Conservation (phyloP, 2,888 invertebrate genomes). For the Tryphoninae sp. region DNA sequence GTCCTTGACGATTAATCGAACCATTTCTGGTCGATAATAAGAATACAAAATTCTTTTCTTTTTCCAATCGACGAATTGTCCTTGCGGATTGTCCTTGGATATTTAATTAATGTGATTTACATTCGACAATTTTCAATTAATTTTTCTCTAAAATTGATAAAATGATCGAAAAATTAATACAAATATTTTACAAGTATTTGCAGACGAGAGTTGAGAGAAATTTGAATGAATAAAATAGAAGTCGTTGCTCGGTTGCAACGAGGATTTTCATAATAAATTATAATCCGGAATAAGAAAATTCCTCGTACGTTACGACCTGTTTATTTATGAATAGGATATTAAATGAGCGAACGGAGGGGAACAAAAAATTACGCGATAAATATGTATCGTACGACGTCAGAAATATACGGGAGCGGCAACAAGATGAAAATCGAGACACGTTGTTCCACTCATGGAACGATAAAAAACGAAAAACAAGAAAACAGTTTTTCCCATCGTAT, state of each 20-base stretch:
- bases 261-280: slow-evolving; percentile 1
- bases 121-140: no score
- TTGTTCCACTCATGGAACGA: background rate
- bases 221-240: no score
- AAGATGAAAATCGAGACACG: background rate
- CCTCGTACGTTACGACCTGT: background rate
- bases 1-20: background rate
- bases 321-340: slow-evolving; percentile 34
- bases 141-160: no score
- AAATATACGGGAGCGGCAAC: slow-evolving; percentile 17
- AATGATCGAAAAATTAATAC: no score
- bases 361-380: slow-evolving; percentile 37
- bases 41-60: background rate
- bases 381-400: slow-evolving; percentile 22
- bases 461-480: background rate
- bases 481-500: background rate
- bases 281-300: background rate
- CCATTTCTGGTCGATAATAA: background rate
- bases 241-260: no score
- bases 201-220: no score
- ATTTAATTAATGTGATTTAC: no score
- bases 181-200: no score
- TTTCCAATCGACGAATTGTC: no score
- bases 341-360: background rate
- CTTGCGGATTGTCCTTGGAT: no score